These are phyloP conservation scores for Lasioglossum villosulum DNA, from an alignment of 2,888 invertebrate genomes.

Conservation along the genomic window DNA sequence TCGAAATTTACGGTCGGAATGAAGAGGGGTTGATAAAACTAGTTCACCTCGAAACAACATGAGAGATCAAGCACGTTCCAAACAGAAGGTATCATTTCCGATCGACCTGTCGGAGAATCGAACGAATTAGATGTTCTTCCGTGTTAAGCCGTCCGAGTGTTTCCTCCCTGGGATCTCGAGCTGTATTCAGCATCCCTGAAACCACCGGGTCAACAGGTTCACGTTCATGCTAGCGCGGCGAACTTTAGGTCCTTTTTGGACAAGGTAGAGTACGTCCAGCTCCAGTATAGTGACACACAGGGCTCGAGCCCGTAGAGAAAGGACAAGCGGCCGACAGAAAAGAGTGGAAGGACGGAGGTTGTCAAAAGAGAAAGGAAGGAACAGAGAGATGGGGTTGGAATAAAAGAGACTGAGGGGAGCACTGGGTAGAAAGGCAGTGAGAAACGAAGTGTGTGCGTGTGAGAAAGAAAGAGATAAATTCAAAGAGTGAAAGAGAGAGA, in stretches of 20 bases:
- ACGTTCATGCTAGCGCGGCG: background rate
- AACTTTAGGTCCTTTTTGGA: slow-evolving; percentile 11
- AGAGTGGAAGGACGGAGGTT: slow-evolving; percentile 41
- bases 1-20: background rate
- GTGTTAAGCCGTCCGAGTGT: background rate
- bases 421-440: slow-evolving; percentile 12
- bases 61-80: too few species aligned
- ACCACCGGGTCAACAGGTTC: background rate
- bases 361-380: slow-evolving; percentile 50
- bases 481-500: background rate
- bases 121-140: background rate
- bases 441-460: background rate
- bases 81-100: background rate
- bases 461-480: background rate
- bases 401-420: slow-evolving; percentile 43
- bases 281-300: slow-evolving; percentile 36
- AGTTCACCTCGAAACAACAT: background rate
- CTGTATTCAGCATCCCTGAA: background rate
- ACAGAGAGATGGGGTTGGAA: slow-evolving; percentile 37
- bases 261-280: background rate
- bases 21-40: background rate
- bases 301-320: slow-evolving; percentile 27
- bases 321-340: slow-evolving; percentile 39
- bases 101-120: background rate
- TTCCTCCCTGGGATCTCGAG: background rate